Evolutionary conservation across 2,888 invertebrate genomes (phyloP).

Genomic region (Epinotia bilunana): DNA sequence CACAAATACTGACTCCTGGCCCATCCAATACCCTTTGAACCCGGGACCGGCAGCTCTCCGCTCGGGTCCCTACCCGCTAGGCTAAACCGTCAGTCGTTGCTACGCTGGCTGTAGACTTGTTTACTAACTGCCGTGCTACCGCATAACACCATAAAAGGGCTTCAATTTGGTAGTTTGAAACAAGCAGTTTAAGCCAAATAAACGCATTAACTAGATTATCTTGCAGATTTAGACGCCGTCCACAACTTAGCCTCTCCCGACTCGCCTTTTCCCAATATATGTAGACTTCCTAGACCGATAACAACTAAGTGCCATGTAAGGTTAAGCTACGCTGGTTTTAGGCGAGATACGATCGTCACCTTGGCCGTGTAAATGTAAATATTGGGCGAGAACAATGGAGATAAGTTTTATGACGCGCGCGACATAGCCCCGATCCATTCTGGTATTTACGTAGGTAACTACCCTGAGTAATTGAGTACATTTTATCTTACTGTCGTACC

Average conservation of each 20-base stretch:
- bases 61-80: too few species aligned
- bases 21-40: too few species aligned
- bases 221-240: background rate
- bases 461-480: too few species aligned
- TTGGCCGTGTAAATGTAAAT: slow-evolving; percentile 10
- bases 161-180: background rate
- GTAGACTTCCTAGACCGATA: background rate
- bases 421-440: background rate
- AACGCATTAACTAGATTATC: background rate
- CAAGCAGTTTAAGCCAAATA: background rate
- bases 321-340: background rate
- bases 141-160: background rate
- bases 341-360: background rate
- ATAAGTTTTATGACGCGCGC: background rate
- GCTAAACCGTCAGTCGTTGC: too few species aligned
- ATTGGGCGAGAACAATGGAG: background rate
- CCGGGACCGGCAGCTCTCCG: too few species aligned
- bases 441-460: too few species aligned
- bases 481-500: too few species aligned
- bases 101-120: background rate
- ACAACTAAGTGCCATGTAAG: background rate
- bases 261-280: background rate
- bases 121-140: background rate
- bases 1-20: too few species aligned
- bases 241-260: background rate